Conservation (phyloP, 2,888 invertebrate species). For the Andricus quercusramuli region DNA sequence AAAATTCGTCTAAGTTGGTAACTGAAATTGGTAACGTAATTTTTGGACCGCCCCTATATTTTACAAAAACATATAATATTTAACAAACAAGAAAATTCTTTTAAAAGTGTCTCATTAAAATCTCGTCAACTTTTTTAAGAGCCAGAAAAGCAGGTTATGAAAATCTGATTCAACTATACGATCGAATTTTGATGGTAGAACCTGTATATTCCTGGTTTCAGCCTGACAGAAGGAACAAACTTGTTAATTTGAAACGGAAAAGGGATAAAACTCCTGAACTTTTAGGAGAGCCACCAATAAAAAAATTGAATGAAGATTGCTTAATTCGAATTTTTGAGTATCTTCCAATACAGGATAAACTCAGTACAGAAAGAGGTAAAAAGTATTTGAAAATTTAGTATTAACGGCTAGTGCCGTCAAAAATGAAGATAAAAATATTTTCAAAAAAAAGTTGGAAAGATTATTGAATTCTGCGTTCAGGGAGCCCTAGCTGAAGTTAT, state of each 20-base stretch:
- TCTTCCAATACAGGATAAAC: constrained; percentile 80
- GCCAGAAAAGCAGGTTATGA: constrained; percentile 65
- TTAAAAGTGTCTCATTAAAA: background rate
- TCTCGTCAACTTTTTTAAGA: constrained; percentile 54
- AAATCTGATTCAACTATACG: constrained; percentile 70
- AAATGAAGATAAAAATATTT: no score
- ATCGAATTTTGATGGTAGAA: constrained; percentile 78
- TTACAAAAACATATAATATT: background rate
- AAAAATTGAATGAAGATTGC: constrained; percentile 82
- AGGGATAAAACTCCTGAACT: constrained; percentile 47
- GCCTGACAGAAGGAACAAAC: constrained; percentile 76
- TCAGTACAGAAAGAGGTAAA: constrained; percentile 80
- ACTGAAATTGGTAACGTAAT: no score
- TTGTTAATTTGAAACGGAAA: constrained; percentile 57
- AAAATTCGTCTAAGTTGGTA: no score
- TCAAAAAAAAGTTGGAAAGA: no score
- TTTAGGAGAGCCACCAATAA: constrained; percentile 69
- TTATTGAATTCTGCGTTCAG: no score
- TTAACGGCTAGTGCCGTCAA: no score
- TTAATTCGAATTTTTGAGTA: constrained; percentile 80
- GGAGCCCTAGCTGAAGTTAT: no score
- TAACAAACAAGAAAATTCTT: background rate
- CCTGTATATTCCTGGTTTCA: constrained; percentile 85
- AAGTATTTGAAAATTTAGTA: no score
- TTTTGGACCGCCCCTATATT: background rate